Evolutionary conservation across 1,140 invertebrate species (phyloP).

Genomic region (Scaptomyza pallida): DNA sequence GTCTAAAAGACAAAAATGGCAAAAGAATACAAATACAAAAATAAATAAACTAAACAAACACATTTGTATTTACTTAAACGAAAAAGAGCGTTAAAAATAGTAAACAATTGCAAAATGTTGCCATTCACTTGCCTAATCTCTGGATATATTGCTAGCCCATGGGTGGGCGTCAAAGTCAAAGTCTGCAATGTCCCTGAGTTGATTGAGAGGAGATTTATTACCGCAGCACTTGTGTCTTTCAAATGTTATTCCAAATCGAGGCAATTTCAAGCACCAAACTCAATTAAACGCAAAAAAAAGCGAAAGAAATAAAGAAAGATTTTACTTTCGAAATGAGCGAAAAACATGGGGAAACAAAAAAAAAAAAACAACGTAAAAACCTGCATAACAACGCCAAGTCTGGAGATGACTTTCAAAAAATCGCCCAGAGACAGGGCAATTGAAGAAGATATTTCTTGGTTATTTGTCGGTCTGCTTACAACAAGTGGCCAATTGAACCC

Average conservation of each 20-base stretch:
- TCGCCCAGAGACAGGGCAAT: conserved; percentile 1
- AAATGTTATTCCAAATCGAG: conserved; percentile 37
- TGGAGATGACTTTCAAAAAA: conserved; percentile 46
- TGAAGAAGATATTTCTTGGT: conserved; percentile 28
- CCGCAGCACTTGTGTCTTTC: conserved; percentile 36
- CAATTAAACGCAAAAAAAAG: conserved; percentile 38
- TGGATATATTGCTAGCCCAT: conserved; percentile 32
- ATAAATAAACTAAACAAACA: neutral
- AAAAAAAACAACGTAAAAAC: conserved; percentile 22
- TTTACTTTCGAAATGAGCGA: conserved; percentile 55
- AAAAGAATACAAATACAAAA: neutral
- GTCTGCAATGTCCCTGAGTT: conserved; percentile 42
- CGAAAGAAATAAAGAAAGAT: conserved; percentile 30
- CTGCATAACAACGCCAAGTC: conserved; percentile 13
- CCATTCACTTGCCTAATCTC: conserved; percentile 49
- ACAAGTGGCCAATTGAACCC: conserved; percentile 22
- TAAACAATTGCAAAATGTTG: neutral
- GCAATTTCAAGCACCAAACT: conserved; percentile 40
- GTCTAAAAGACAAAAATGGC: conserved; percentile 1
- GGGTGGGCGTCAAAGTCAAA: conserved; percentile 56
- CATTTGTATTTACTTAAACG: neutral
- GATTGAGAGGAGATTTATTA: conserved; percentile 56
- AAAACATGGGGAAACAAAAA: neutral
- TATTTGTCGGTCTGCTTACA: neutral
- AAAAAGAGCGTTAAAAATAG: neutral